phyloP scores from a whole-genome alignment of 2,888 invertebrate species.

The Incurvaria masculella region DNA sequence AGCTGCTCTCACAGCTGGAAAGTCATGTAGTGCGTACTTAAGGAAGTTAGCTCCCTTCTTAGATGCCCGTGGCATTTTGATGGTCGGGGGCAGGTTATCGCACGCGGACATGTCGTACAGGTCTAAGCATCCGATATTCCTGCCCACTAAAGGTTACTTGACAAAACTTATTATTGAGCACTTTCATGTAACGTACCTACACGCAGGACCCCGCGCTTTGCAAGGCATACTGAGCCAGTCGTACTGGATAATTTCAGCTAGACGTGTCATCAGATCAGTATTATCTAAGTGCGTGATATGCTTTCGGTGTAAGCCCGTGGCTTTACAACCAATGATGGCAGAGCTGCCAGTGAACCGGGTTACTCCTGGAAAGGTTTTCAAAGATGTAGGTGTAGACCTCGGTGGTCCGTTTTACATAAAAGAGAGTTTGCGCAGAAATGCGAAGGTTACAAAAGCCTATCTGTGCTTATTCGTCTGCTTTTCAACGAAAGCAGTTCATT shows the following conservation, averaged over 20 bases:
- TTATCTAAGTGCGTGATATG: conserved; percentile 3
- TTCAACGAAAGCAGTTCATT: conserved; percentile 17
- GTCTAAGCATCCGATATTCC: conserved; percentile 19
- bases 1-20: not conserved
- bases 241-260: conserved; percentile 19
- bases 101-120: conserved; percentile 15
- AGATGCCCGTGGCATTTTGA: conserved; percentile 15
- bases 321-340: not conserved
- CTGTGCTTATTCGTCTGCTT: conserved; percentile 18
- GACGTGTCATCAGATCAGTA: conserved; percentile 16
- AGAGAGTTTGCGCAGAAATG: conserved; percentile 11
- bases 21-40: conserved; percentile 2
- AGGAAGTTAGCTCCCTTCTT: conserved; percentile 14
- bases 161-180: conserved; percentile 7
- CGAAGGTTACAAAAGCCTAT: conserved; percentile 14
- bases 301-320: not conserved
- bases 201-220: conserved; percentile 6
- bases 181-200: conserved; percentile 3
- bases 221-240: conserved; percentile 8
- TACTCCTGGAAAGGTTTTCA: conserved; percentile 14
- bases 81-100: conserved; percentile 21
- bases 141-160: conserved; percentile 16
- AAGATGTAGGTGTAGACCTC: conserved; percentile 16
- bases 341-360: conserved; percentile 1
- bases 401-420: conserved; percentile 13